A percentile compares a stretch with the other conserved stretches of the same genome.
Evolutionary conservation across 35 echinoderm and acorn worm genomes (phyloP).

Genomic region (Apostichopus japonicus): DNA sequence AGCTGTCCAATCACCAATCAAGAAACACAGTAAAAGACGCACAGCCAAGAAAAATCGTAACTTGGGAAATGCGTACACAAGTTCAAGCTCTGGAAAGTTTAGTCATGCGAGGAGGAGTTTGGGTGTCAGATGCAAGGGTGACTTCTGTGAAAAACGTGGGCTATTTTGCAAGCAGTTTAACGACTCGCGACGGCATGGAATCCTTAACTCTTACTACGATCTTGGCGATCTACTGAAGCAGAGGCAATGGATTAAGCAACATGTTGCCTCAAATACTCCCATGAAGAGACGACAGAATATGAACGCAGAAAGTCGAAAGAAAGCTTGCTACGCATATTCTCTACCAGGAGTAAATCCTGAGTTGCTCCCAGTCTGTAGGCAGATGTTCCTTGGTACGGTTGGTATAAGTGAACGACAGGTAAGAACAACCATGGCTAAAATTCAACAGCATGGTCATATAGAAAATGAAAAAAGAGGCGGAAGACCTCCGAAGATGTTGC

Average conservation of each 20-base stretch:
- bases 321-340: background rate
- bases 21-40: background rate
- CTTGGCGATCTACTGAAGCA: slow-evolving; percentile 9
- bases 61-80: slow-evolving; percentile 3
- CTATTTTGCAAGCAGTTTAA: too few species aligned
- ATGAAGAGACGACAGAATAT: background rate
- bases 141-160: too few species aligned
- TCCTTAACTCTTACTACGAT: slow-evolving; percentile 27
- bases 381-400: background rate
- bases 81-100: background rate
- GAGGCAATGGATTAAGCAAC: slow-evolving; percentile 29
- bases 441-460: background rate
- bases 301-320: background rate
- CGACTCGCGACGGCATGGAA: background rate
- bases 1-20: too few species aligned
- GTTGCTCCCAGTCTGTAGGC: slow-evolving; percentile 15
- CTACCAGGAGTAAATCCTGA: background rate
- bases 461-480: background rate
- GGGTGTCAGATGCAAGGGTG: too few species aligned
- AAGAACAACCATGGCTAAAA: slow-evolving; percentile 7
- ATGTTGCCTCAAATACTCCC: background rate
- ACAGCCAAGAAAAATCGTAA: background rate
- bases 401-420: too few species aligned
- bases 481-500: slow-evolving; percentile 19
- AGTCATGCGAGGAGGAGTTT: background rate